Percentiles rank a stretch among this genome's conserved stretches.
Evolutionary conservation across 2,113 vertebrate genomes (phyloP).

Genomic region (Leuciscus idus): DNA sequence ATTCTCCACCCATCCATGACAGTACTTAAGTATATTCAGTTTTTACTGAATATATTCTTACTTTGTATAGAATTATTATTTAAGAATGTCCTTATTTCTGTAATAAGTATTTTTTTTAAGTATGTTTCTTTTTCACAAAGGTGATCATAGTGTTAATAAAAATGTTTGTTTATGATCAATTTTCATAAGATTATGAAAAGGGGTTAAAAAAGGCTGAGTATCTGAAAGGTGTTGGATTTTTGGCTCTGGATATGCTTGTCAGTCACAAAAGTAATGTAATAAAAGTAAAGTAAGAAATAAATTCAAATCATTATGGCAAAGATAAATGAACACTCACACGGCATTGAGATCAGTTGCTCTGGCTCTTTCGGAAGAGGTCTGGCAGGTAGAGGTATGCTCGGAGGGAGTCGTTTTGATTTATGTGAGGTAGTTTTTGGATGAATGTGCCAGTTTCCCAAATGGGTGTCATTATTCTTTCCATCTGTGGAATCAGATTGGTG

Average conservation of each 20-base stretch:
- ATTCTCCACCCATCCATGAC: too few species aligned
- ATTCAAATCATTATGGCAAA: neutral
- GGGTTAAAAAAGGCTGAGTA: neutral
- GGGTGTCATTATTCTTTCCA: neutral
- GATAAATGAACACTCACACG: constrained; percentile 25
- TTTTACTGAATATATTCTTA: too few species aligned
- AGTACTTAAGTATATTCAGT: too few species aligned
- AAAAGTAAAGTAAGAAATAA: neutral
- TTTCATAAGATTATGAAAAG: too few species aligned
- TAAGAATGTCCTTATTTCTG: too few species aligned
- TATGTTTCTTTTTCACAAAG: too few species aligned
- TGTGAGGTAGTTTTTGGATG: neutral
- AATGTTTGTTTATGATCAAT: too few species aligned
- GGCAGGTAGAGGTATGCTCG: constrained; percentile 20
- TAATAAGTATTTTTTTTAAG: too few species aligned
- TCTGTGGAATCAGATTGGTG: neutral
- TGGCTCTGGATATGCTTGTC: neutral
- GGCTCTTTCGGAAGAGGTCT: constrained; percentile 33
- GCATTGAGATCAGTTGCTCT: neutral
- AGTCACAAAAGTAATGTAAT: neutral
- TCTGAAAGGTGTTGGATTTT: neutral
- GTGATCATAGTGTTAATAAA: too few species aligned
- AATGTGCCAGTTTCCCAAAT: constrained; percentile 16
- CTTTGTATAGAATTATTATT: too few species aligned
- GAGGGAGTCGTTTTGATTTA: constrained; percentile 20